Evolutionary conservation across 2,113 vertebrate genomes (phyloP).

Genomic region (Phalacrocorax brasilianus): DNA sequence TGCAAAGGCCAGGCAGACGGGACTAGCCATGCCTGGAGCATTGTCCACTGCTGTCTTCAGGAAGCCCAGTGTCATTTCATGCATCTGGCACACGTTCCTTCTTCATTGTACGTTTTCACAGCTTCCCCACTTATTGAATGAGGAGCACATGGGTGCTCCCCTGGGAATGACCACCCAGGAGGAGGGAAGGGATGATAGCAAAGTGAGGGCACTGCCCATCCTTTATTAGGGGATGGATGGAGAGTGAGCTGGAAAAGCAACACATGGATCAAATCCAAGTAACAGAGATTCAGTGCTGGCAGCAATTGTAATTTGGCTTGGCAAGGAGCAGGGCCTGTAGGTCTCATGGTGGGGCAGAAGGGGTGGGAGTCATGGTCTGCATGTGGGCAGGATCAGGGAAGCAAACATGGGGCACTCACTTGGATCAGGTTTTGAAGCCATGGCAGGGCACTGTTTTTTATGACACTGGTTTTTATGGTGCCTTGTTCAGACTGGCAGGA

Average conservation of each 20-base stretch:
- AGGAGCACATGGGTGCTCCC: neutral
- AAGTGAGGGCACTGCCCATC: neutral
- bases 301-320: neutral
- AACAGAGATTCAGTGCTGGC: neutral
- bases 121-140: neutral
- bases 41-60: neutral
- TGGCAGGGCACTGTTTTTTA: neutral
- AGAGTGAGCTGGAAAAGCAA: neutral
- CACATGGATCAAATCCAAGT: neutral
- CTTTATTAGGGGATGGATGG: neutral
- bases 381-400: neutral
- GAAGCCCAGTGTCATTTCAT: neutral
- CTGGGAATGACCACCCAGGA: neutral
- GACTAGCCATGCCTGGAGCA: fast-evolving
- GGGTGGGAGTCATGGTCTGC: neutral
- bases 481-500: neutral
- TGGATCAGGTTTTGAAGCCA: neutral
- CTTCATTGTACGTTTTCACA: neutral
- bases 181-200: neutral
- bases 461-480: neutral
- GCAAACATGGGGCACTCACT: neutral
- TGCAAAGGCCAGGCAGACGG: neutral
- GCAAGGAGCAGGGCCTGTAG: neutral
- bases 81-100: neutral
- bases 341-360: neutral